These are phyloP conservation scores for Stratiomys singularior DNA, from an alignment of 2,888 invertebrate genomes.

Conservation along the genomic window DNA sequence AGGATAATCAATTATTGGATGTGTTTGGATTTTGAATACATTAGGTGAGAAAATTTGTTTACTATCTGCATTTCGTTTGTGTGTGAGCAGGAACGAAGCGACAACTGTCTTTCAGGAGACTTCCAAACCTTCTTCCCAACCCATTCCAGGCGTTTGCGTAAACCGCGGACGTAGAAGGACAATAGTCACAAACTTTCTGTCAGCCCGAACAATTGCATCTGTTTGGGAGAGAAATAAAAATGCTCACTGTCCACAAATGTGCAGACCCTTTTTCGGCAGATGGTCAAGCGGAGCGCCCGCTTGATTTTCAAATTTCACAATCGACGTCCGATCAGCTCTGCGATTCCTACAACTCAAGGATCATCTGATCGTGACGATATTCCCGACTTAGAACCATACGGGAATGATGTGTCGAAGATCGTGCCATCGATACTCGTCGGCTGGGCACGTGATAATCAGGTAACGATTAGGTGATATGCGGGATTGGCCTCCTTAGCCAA, in stretches of 20 bases:
- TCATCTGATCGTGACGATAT: not conserved
- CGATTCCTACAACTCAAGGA: not conserved
- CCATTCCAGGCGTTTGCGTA: too few relatives aligned
- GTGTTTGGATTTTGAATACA: not conserved
- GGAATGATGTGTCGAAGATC: constrained; percentile 34
- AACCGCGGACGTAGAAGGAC: too few relatives aligned
- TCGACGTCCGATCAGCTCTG: not conserved
- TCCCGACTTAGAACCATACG: not conserved
- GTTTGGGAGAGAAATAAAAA: too few relatives aligned
- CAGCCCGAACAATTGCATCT: too few relatives aligned
- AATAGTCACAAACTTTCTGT: too few relatives aligned
- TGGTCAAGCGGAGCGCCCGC: constrained; percentile 11
- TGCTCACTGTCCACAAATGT: not conserved
- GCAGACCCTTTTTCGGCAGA: constrained; percentile 23
- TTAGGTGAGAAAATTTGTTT: not conserved
- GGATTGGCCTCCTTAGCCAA: not conserved
- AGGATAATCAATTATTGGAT: constrained; percentile 34
- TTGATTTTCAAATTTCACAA: constrained; percentile 12
- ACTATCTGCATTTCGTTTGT: not conserved
- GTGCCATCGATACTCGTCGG: constrained; percentile 11
- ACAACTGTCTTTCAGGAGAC: too few relatives aligned
- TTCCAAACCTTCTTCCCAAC: too few relatives aligned
- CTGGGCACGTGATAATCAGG: too few relatives aligned
- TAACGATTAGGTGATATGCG: not conserved
- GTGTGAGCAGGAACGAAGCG: too few relatives aligned